phyloP scores from a whole-genome alignment of 2,888 invertebrate species.

The Nemapogon koenigi region DNA sequence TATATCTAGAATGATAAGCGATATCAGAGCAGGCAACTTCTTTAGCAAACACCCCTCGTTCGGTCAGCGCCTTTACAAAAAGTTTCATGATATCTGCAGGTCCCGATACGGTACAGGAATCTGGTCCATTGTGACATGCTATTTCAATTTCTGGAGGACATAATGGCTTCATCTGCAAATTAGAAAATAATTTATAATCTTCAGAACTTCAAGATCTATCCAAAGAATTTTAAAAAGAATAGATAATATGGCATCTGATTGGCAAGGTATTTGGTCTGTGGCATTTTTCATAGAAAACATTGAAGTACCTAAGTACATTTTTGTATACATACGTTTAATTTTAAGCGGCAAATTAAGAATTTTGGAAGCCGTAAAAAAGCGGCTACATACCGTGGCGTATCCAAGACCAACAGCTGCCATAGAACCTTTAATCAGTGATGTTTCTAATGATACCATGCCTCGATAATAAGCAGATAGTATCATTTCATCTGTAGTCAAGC shows the following conservation, averaged over 20 bases:
- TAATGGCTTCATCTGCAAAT: slow-evolving; percentile 11
- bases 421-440: slow-evolving; percentile 67
- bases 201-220: slow-evolving; percentile 26
- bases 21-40: slow-evolving; percentile 67
- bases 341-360: no score
- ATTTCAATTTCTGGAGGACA: slow-evolving; percentile 64
- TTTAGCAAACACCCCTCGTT: slow-evolving; percentile 9
- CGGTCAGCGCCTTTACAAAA: slow-evolving; percentile 45
- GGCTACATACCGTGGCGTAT: slow-evolving; percentile 36
- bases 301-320: no score
- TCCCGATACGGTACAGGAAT: slow-evolving; percentile 76
- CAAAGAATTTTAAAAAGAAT: no score
- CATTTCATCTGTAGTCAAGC: slow-evolving; percentile 78
- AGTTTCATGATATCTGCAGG: slow-evolving; percentile 60
- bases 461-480: slow-evolving; percentile 76
- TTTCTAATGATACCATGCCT: slow-evolving; percentile 69
- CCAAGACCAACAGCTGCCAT: slow-evolving; percentile 81
- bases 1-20: slow-evolving; percentile 81
- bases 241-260: no score
- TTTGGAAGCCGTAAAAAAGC: no score
- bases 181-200: neutral
- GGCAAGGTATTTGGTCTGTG: no score
- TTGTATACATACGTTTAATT: no score
- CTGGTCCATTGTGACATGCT: slow-evolving; percentile 74
- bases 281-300: no score